These are phyloP conservation scores for Streptopelia turtur DNA, from an alignment of 2,797 vertebrate species.

Conservation along the genomic window DNA sequence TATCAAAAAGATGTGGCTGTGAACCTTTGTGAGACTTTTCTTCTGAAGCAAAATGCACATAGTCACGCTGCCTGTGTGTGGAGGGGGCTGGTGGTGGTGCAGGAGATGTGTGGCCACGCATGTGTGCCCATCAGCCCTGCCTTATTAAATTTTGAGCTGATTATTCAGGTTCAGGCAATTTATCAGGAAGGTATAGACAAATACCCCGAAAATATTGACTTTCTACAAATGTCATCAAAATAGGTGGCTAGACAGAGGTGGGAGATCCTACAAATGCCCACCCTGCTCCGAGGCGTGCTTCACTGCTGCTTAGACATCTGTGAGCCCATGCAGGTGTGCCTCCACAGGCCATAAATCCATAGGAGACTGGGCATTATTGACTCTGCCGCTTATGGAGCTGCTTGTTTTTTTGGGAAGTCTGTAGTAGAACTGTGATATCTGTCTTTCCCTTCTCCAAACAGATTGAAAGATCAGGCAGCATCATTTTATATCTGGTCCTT, in stretches of 20 bases:
- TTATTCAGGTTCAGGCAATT: neutral
- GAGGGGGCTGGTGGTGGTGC: neutral
- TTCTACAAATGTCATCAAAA: neutral
- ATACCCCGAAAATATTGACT: neutral
- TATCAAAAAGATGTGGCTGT: neutral
- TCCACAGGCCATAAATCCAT: neutral
- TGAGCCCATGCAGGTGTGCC: neutral
- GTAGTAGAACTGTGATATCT: neutral
- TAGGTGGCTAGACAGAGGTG: neutral
- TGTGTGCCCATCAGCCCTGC: neutral
- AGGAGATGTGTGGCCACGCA: neutral
- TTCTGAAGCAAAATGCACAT: neutral
- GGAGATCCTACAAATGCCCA: neutral
- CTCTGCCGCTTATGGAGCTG: neutral
- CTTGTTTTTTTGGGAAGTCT: neutral
- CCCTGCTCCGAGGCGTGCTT: neutral
- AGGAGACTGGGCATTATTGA: neutral
- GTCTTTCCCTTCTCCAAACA: neutral
- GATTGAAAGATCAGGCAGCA: neutral
- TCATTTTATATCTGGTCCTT: neutral
- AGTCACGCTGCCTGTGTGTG: fast-evolving
- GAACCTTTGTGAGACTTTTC: neutral
- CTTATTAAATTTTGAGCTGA: neutral
- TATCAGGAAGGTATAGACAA: neutral
- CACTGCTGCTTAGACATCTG: neutral